Evolutionary conservation across 2,888 invertebrate species (phyloP).

Genomic region (Pollenia labialis): DNA sequence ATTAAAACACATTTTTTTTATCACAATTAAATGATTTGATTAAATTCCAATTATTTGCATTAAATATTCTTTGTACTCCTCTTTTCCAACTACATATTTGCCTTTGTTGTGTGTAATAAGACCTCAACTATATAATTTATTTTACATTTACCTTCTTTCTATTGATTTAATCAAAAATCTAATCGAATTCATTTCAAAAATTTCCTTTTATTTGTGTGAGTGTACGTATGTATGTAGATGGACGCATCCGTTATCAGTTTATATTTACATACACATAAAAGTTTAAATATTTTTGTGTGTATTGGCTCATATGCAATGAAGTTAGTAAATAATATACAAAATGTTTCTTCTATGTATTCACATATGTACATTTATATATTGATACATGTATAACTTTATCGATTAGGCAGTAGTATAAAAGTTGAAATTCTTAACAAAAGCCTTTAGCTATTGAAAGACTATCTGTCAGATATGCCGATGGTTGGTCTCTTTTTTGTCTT

Average conservation of each 20-base stretch:
- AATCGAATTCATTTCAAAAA: constrained; percentile 42
- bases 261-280: neutral
- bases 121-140: constrained; percentile 6
- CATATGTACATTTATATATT: constrained; percentile 13
- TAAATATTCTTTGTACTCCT: neutral
- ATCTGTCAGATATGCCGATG: too few relatives aligned
- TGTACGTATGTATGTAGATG: constrained; percentile 24
- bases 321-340: constrained; percentile 27
- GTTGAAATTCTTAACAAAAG: neutral
- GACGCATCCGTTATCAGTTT: neutral
- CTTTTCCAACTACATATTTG: neutral
- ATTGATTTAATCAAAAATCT: constrained; percentile 42
- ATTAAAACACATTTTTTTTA: neutral
- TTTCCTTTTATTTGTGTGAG: neutral
- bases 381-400: constrained; percentile 4
- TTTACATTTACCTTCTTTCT: constrained; percentile 24
- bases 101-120: neutral
- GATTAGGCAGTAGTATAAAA: constrained; percentile 14
- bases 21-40: neutral
- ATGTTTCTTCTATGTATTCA: neutral
- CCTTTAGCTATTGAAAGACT: neutral
- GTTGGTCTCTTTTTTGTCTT: too few relatives aligned
- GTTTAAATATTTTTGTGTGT: neutral
- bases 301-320: constrained; percentile 7
- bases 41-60: constrained; percentile 26